These are phyloP conservation scores for Corvus hawaiiensis DNA, from an alignment of 2,113 vertebrate species.

Conservation along the genomic window DNA sequence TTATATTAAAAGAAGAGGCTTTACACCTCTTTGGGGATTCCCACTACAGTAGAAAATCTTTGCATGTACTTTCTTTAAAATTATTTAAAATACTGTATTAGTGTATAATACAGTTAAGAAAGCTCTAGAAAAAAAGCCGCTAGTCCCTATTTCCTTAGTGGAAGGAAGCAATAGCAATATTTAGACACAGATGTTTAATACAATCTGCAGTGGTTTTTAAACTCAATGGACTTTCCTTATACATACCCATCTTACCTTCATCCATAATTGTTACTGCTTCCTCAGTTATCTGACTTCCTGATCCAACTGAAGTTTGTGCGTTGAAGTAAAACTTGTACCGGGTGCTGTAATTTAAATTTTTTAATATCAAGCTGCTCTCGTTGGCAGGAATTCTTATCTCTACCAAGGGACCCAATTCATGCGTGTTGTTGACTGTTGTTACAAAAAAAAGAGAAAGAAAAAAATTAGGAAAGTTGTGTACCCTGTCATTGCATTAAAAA, in stretches of 20 bases:
- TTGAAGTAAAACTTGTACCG: slow-evolving; percentile 96
- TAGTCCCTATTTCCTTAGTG: neutral
- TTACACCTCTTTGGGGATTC: neutral
- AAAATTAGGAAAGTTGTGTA: neutral
- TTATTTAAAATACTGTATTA: neutral
- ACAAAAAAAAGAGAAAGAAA: neutral
- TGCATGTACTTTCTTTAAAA: neutral
- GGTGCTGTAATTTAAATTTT: slow-evolving; percentile 90
- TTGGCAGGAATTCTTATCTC: slow-evolving; percentile 88
- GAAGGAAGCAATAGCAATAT: neutral
- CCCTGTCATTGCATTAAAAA: neutral
- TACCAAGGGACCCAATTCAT: slow-evolving; percentile 86
- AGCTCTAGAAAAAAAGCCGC: neutral
- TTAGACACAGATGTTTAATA: neutral
- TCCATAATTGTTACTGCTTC: slow-evolving; percentile 89
- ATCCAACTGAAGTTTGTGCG: slow-evolving; percentile 84
- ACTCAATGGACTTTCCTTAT: neutral
- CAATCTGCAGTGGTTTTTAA: neutral
- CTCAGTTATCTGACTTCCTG: slow-evolving; percentile 83
- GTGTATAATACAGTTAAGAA: neutral
- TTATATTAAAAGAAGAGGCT: neutral
- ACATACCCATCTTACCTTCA: slow-evolving; percentile 89
- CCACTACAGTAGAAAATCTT: neutral
- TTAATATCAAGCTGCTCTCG: slow-evolving; percentile 87
- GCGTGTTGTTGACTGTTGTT: slow-evolving; percentile 89